phyloP scores from a whole-genome alignment of 2,113 vertebrate species.

The Mesocricetus auratus region DNA sequence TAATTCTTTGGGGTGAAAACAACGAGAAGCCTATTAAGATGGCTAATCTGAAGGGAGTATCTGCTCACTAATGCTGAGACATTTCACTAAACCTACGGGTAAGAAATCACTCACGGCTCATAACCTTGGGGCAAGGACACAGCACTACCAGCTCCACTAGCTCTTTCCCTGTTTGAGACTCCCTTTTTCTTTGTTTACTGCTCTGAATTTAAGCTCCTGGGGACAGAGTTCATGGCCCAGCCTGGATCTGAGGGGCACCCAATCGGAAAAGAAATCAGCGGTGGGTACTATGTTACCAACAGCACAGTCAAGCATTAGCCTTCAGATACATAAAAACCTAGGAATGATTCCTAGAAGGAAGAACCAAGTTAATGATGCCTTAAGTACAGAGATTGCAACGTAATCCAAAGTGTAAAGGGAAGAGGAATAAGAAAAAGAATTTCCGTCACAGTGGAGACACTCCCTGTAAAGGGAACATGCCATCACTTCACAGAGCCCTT shows the following conservation, averaged over 20 bases:
- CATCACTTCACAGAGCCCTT: background rate
- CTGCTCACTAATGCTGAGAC: background rate
- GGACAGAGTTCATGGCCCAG: background rate
- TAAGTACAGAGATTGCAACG: background rate
- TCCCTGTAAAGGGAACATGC: background rate
- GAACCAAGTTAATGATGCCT: background rate
- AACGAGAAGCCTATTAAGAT: background rate
- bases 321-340: background rate
- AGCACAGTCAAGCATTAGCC: background rate
- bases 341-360: background rate
- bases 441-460: background rate
- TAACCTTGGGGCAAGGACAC: background rate
- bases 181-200: background rate
- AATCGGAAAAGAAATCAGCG: background rate
- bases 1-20: background rate
- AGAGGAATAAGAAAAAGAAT: background rate
- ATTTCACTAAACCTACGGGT: background rate
- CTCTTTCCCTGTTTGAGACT: background rate
- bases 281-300: background rate
- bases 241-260: background rate
- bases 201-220: background rate
- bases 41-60: background rate
- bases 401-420: background rate
- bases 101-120: background rate
- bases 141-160: background rate